phyloP scores from a whole-genome alignment of 2,113 vertebrate genomes.

The Gallinago jamesoni region DNA sequence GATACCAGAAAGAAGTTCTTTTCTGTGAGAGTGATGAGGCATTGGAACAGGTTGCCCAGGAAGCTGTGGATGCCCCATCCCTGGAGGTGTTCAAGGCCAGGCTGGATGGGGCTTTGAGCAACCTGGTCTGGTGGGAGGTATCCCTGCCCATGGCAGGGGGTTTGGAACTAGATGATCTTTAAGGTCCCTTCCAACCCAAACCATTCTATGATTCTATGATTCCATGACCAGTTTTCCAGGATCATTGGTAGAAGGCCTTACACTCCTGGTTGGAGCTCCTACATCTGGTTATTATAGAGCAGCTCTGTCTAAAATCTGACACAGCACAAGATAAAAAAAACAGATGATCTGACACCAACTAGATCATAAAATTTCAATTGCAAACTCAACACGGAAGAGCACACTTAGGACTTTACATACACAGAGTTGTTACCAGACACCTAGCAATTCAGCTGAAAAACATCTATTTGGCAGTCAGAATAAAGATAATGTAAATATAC shows the following conservation, averaged over 20 bases:
- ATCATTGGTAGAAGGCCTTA: background rate
- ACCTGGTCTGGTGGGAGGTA: no score
- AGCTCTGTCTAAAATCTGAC: background rate
- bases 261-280: background rate
- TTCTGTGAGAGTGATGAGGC: no score
- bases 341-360: background rate
- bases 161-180: no score
- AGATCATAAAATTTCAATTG: background rate
- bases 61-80: no score
- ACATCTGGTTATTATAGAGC: rapidly evolving
- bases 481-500: background rate
- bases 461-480: background rate
- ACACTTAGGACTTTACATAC: rapidly evolving
- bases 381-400: background rate
- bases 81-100: no score
- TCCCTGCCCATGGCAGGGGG: no score
- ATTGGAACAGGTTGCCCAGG: no score
- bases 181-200: no score
- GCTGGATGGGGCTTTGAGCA: no score
- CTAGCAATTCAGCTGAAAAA: background rate
- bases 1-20: no score
- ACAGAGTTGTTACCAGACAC: background rate
- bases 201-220: no score
- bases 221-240: background rate
- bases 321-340: background rate